Evolutionary conservation across 2,888 invertebrate species (phyloP), one percentile per base, ranked within the genome.

Genomic region (Caenorhabditis imperialis): DNA sequence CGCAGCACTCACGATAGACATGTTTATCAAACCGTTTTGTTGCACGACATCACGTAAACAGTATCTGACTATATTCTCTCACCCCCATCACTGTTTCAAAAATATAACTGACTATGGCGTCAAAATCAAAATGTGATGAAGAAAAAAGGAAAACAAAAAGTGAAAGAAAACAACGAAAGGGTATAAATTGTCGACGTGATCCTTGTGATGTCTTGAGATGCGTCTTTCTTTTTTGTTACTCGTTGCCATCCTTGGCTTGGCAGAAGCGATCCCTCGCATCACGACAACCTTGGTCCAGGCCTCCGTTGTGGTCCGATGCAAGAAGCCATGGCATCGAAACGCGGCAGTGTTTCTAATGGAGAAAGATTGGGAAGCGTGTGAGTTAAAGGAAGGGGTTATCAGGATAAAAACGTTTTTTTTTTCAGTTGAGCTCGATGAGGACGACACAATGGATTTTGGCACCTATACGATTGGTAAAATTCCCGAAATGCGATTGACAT

Each of bases 311-410:
- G 30, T 10, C 3, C 20, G 42, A 20, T 61, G 61, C 25, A 30
- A 61, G 25, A 25, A 44, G 10, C 51, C 61, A 37, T 12, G 7
- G 22, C 22, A 37, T n/a, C 51, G 37, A 8, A 20, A 2, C 14
- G 51, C 38, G 44, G 45, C 45, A 57, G 55, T 65, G n/a, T 51
- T 58, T 10, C 25, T 67, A 23, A 67, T 67, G 67, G 58, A 67
- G 23, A 47, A 35, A 16, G 73, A 73, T 44, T 61, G 50, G 4
- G 30, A 16, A 14, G 20, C 37, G 10, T 23, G 73, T 74, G 14
- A 58, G 60, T 45, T 23, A 25, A 14, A 12, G n/a, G 16, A 5
- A 30, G 7, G 14, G 7, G 8, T 23, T 27, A 27, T 22, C 7
- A 12, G 20, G 8, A 22, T 20, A 23, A 33, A 1, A 35, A 25